Percentiles rank a stretch among this genome's conserved stretches.
Conservation (phyloP, 2,888 invertebrate species). For the Nipponacmea schrenckii region DNA sequence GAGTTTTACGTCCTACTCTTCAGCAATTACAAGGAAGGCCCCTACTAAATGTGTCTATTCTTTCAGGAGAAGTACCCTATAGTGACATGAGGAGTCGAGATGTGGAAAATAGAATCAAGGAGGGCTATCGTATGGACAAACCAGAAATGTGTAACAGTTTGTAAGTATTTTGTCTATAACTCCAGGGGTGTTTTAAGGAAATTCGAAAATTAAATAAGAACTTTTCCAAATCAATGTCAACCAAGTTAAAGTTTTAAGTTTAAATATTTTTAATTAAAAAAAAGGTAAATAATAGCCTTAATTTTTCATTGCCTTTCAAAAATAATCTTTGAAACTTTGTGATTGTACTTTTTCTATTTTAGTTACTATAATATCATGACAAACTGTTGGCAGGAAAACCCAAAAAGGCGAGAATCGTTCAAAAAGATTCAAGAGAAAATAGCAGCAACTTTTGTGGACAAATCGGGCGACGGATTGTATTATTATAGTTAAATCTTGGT, state of each 20-base stretch:
- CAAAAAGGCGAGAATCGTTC: slow-evolving; percentile 34
- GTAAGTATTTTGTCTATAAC: slow-evolving; percentile 29
- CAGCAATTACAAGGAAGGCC: not conserved
- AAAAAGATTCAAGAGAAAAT: slow-evolving; percentile 31
- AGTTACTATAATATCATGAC: slow-evolving; percentile 44
- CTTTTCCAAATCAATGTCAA: no score
- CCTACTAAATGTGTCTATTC: not conserved
- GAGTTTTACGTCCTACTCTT: not conserved
- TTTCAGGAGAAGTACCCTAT: slow-evolving; percentile 41
- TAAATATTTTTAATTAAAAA: no score
- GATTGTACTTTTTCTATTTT: slow-evolving; percentile 8
- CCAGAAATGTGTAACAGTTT: slow-evolving; percentile 45
- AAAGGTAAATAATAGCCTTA: no score
- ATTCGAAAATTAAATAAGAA: no score
- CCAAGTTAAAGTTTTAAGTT: no score
- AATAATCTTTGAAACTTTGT: not conserved
- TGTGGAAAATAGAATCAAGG: slow-evolving; percentile 34
- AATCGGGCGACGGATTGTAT: slow-evolving; percentile 35
- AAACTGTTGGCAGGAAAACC: slow-evolving; percentile 38
- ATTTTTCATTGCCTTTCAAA: not conserved
- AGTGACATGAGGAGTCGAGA: slow-evolving; percentile 35
- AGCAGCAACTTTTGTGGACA: slow-evolving; percentile 30
- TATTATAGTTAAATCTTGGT: slow-evolving; percentile 30
- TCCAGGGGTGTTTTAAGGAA: no score
- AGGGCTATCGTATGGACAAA: slow-evolving; percentile 38